Conservation (phyloP, 2,113 vertebrate species). For the Notothenia rossii region DNA sequence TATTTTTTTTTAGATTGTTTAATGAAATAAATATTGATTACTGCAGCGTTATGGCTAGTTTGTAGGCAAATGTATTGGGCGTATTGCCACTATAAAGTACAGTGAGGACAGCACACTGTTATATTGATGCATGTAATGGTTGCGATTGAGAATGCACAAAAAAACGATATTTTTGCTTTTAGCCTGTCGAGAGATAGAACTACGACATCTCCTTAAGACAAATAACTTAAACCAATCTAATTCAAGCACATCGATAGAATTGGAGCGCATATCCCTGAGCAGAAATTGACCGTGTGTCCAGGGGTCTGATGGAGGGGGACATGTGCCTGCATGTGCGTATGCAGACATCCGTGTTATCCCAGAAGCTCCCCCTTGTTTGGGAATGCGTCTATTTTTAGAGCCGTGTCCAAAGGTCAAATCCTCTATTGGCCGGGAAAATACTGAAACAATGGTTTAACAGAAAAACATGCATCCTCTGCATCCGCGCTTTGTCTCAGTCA, state of each 20-base stretch:
- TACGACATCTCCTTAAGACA: constrained; percentile 54
- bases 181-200: constrained; percentile 18
- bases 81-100: not conserved
- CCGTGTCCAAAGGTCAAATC: constrained; percentile 78
- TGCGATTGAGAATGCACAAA: not conserved
- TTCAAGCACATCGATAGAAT: constrained; percentile 66
- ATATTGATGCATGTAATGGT: constrained; percentile 7
- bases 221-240: constrained; percentile 69
- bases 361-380: constrained; percentile 64
- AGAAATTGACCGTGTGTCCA: constrained; percentile 70
- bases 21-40: not conserved
- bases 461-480: constrained; percentile 40
- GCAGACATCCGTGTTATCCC: constrained; percentile 38
- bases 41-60: not conserved
- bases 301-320: constrained; percentile 56
- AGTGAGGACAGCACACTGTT: not conserved
- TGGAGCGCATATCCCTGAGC: constrained; percentile 58
- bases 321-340: constrained; percentile 15
- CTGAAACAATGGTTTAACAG: constrained; percentile 54
- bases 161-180: constrained; percentile 23
- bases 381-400: constrained; percentile 74
- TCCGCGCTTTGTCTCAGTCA: constrained; percentile 40
- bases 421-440: constrained; percentile 58
- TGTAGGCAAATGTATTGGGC: too few species aligned
- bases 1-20: not conserved